A percentile compares a stretch with the other conserved stretches of the same genome.
These are phyloP conservation scores for Ctenochaetus hawaiiensis DNA, from an alignment of 2,797 vertebrate genomes.

Conservation along the genomic window DNA sequence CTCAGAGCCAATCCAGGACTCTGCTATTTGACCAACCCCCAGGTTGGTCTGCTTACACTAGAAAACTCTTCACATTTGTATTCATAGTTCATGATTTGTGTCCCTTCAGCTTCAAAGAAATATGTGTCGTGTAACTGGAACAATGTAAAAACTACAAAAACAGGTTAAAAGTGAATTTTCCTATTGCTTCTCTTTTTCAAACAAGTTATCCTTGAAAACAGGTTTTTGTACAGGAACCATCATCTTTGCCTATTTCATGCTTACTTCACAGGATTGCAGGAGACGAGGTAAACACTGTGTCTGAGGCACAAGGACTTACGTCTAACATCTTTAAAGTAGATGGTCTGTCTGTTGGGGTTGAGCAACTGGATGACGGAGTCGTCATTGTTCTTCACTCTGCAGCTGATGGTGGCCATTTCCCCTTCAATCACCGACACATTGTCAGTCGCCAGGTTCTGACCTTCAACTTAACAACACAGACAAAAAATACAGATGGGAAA, in stretches of 20 bases:
- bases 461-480: conserved; percentile 84
- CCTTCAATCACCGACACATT: conserved; percentile 98
- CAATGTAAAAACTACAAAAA: not conserved
- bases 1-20: too few relatives aligned
- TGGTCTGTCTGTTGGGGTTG: conserved; percentile 98
- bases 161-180: not conserved
- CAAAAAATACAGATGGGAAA: conserved; percentile 26
- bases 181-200: not conserved
- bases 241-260: not conserved
- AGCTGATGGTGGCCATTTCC: conserved; percentile 97
- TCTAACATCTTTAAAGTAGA: conserved; percentile 96
- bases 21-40: too few relatives aligned
- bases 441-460: conserved; percentile 94
- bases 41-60: too few relatives aligned
- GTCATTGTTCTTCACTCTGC: conserved; percentile 96
- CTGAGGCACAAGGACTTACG: conserved; percentile 87
- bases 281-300: not conserved
- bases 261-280: conserved; percentile 2
- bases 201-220: not conserved
- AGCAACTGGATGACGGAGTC: conserved; percentile 99
- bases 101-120: accelerated
- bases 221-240: not conserved
- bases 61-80: not conserved
- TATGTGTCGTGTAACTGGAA: not conserved
- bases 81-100: not conserved